A percentile compares a stretch with the other conserved stretches of the same genome.
These are phyloP conservation scores for Chlorodrepanis virens DNA, from an alignment of 2,113 vertebrate species.

Conservation along the genomic window DNA sequence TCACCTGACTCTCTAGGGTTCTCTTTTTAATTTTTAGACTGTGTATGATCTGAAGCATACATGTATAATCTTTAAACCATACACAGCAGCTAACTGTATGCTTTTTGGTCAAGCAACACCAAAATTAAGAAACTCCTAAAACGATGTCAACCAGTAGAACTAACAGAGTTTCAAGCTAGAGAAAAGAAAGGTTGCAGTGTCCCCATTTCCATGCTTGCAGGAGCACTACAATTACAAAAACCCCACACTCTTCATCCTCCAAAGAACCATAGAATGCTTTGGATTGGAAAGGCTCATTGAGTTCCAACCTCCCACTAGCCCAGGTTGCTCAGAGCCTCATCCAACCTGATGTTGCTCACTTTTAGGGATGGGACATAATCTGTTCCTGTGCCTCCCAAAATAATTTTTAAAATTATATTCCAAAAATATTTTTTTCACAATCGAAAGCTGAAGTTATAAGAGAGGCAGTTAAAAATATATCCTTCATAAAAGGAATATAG, in stretches of 20 bases:
- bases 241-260: rapidly evolving
- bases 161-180: not conserved
- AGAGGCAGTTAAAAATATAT: not conserved
- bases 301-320: not conserved
- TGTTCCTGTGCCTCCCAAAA: not conserved
- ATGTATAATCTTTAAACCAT: no score
- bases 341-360: not conserved
- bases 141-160: not conserved
- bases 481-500: not conserved
- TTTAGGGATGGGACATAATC: not conserved
- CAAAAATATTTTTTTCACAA: not conserved
- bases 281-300: not conserved
- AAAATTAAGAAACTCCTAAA: not conserved
- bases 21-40: not conserved
- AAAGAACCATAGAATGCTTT: not conserved
- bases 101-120: not conserved
- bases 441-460: not conserved
- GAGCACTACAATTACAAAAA: not conserved
- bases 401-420: not conserved
- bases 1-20: not conserved
- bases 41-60: not conserved
- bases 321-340: not conserved
- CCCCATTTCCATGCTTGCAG: not conserved
- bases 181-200: not conserved
- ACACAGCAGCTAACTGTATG: not conserved